phyloP scores from a whole-genome alignment of 2,797 vertebrate genomes.

The Coccyzus lansbergi region DNA sequence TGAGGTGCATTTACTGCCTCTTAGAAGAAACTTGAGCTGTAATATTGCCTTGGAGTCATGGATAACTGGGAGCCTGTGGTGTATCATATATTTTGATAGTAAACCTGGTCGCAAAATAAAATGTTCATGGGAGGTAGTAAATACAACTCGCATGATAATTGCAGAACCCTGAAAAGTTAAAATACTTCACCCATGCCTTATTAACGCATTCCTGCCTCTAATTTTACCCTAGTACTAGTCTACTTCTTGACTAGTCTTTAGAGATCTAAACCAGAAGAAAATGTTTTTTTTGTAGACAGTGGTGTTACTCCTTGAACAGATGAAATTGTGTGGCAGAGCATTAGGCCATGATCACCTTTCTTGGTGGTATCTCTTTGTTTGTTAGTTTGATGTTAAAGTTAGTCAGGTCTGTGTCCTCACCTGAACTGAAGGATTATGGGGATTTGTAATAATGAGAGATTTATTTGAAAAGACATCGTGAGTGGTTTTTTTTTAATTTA shows the following conservation, averaged over 20 bases:
- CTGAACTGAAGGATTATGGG: background rate
- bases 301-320: background rate
- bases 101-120: background rate
- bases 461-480: background rate
- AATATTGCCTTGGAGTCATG: background rate
- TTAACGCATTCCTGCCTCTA: background rate
- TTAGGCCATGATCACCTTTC: fast-evolving
- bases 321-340: background rate
- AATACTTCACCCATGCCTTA: background rate
- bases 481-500: background rate
- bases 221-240: background rate
- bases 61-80: background rate
- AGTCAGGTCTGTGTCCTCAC: background rate
- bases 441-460: background rate
- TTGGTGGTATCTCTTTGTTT: background rate
- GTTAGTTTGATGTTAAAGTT: background rate
- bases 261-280: background rate
- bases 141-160: no score
- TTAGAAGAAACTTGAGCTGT: background rate
- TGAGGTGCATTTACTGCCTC: background rate
- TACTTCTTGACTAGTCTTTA: background rate
- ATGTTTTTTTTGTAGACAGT: background rate
- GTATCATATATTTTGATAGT: background rate
- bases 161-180: background rate
- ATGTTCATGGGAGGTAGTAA: background rate